Base-by-base conservation (phyloP, 2,888 invertebrate species). In the Heteromurus nitidus region DNA sequence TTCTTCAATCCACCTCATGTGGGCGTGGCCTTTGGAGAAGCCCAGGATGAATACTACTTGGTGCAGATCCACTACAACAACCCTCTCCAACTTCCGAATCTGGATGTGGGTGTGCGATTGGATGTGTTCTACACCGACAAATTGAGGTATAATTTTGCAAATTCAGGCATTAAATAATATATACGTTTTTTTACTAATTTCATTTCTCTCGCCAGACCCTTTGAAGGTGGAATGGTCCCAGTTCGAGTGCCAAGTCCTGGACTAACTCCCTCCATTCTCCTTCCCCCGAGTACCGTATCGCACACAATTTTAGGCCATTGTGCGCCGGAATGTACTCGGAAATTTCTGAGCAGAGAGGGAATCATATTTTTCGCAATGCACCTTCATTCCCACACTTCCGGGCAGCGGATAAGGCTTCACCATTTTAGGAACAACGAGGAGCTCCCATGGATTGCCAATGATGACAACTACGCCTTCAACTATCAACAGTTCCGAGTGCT, bases 351-450 rank as follows among this genome's bases (percentile, higher is more conserved):
- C 5, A 0, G 2, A 28, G 68, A 68, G 1, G 76, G 76, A 16
- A 68, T 76, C 1, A 67, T 44, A 16, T 16, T 76, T 20, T 3
- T 55, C 3, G 30, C 26, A 5, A 31, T 26, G 5, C 2, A 42
- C 1, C 44, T 30, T 3, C 73, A 74, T 24, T 50, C 73, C n/a
- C 73, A 74, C 18, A 22, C 31, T n/a, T n/a, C 53, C 7, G 53
- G 20, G 1, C 9, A 0, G 68, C 93, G 93, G 88, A 91, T 95
- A 88, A 92, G 93, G 42, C 89, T 96, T 73, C 92, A 94, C 70
- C 95, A 96, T 88, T 91, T 96, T 69, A 91, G 95, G 64, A 92
- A 92, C 18, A 94, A 93, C 31, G 92, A 92, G 84, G 96, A 96
- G 89, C 88, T 96, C 65, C 92, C 93, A 0, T 92, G 93, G 72